These are phyloP conservation scores for Gallinago undulata DNA, from an alignment of 2,113 vertebrate genomes.

Conservation along the genomic window DNA sequence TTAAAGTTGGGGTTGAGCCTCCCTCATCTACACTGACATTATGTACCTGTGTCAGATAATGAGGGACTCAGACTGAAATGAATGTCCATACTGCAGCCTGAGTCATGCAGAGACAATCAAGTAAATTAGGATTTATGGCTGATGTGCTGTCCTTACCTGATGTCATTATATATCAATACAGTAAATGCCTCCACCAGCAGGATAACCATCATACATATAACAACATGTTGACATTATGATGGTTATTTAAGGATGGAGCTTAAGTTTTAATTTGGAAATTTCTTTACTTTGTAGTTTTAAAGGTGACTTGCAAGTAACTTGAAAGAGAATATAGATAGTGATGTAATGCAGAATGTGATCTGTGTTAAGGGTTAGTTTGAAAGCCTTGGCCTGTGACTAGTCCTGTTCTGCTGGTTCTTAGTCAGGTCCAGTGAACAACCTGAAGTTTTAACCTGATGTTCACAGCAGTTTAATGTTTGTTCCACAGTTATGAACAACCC, in stretches of 20 bases:
- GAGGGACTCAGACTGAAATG: neutral
- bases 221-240: neutral
- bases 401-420: neutral
- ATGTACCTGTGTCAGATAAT: neutral
- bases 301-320: neutral
- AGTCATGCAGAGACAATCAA: neutral
- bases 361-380: neutral
- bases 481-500: neutral
- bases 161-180: neutral
- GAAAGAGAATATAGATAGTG: neutral
- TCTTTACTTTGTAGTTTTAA: neutral
- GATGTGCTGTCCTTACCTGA: neutral
- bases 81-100: neutral
- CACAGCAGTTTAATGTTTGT: neutral
- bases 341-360: neutral
- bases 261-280: neutral
- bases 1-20: neutral
- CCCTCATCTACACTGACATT: neutral
- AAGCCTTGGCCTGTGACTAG: neutral
- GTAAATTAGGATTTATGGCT: slow-evolving; percentile 19
- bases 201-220: neutral
- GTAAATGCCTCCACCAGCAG: neutral
- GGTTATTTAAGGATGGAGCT: neutral
- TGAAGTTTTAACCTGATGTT: neutral
- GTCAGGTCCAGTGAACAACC: neutral